phyloP scores from a whole-genome alignment of 2,888 invertebrate genomes.

The Elysia crispata region DNA sequence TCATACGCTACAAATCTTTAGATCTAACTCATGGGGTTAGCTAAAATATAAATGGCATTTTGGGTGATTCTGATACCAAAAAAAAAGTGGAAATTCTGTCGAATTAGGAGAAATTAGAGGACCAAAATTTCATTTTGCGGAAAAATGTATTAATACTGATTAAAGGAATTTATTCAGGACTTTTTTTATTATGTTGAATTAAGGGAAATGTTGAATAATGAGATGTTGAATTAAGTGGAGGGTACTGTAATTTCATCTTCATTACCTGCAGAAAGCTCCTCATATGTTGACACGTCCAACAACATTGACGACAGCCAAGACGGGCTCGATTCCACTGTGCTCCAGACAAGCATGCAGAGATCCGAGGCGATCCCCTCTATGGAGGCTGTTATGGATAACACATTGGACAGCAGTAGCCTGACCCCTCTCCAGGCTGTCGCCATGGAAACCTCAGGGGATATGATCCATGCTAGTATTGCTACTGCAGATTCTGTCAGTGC shows the following conservation, averaged over 20 bases:
- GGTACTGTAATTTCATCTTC: not conserved
- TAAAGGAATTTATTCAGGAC: too few relatives aligned
- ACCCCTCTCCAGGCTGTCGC: constrained; percentile 45
- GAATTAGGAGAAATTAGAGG: too few relatives aligned
- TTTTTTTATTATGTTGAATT: too few relatives aligned
- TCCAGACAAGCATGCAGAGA: constrained; percentile 36
- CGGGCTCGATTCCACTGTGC: constrained; percentile 45
- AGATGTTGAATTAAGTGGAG: too few relatives aligned
- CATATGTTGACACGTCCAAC: constrained; percentile 44
- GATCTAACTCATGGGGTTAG: too few relatives aligned
- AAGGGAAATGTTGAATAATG: too few relatives aligned
- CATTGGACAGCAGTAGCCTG: constrained; percentile 52
- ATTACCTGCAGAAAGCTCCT: constrained; percentile 20
- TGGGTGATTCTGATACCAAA: too few relatives aligned
- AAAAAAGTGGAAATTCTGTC: too few relatives aligned
- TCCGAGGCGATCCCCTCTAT: constrained; percentile 22
- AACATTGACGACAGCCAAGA: constrained; percentile 52
- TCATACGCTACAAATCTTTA: too few relatives aligned
- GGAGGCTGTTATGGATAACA: constrained; percentile 46
- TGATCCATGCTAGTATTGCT: constrained; percentile 30
- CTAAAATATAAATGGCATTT: too few relatives aligned
- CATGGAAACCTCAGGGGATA: constrained; percentile 51
- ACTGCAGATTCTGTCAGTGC: constrained; percentile 45
- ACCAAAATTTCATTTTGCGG: not conserved
- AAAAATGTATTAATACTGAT: not conserved